A percentile compares a stretch with the other conserved stretches of the same genome.
phyloP scores from a whole-genome alignment of 30 jellyfish, hydroid and myxozoan genomes.

The Cassiopea andromeda region DNA sequence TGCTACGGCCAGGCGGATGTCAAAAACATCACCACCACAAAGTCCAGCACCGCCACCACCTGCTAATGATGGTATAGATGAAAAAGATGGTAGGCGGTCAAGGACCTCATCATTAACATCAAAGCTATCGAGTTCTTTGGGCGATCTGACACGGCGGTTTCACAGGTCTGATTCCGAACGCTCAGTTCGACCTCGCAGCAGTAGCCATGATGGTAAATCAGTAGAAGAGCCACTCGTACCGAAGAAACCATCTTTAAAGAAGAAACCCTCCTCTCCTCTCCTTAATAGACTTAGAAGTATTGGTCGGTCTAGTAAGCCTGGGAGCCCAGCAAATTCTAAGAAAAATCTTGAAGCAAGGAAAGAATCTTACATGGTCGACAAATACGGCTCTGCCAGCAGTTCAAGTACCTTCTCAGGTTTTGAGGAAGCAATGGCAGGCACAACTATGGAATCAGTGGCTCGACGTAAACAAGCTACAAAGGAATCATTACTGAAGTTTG shows the following conservation, averaged over 20 bases:
- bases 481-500: slow-evolving; percentile 58
- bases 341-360: slow-evolving; percentile 1
- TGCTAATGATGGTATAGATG: slow-evolving; percentile 1
- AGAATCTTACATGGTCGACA: slow-evolving; percentile 6
- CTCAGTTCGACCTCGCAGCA: slow-evolving; percentile 14
- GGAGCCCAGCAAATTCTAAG: slow-evolving; percentile 24
- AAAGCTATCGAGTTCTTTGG: slow-evolving; percentile 8
- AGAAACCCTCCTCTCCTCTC: slow-evolving; percentile 42
- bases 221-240: slow-evolving; percentile 16
- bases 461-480: slow-evolving; percentile 44
- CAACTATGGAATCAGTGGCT: slow-evolving; percentile 45
- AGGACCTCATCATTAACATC: slow-evolving; percentile 24
- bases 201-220: slow-evolving; percentile 1
- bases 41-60: slow-evolving; percentile 87
- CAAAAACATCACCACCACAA: slow-evolving; percentile 65
- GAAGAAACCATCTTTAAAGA: slow-evolving; percentile 42
- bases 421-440: slow-evolving; percentile 39
- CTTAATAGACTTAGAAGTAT: slow-evolving; percentile 22
- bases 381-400: slow-evolving; percentile 55
- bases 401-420: slow-evolving; percentile 56
- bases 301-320: slow-evolving; percentile 22
- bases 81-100: slow-evolving; percentile 3
- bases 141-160: slow-evolving; percentile 21
- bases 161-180: slow-evolving; percentile 30
- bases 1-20: slow-evolving; percentile 42